Conservation (phyloP, 2,113 vertebrate genomes). For the Ammodramus savannarum region DNA sequence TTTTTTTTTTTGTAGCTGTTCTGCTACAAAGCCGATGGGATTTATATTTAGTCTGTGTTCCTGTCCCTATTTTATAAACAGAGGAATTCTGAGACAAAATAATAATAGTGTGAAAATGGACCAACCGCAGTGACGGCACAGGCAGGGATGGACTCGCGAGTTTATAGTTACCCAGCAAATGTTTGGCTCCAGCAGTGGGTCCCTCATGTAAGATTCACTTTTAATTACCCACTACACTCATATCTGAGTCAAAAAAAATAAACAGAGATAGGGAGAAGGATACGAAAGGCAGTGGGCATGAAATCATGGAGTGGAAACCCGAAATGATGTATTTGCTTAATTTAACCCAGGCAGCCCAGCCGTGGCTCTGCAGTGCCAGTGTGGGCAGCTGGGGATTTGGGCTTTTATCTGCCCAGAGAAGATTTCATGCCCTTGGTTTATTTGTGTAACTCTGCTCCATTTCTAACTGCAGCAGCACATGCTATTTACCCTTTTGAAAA, state of each 20-base stretch:
- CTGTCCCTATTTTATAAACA: constrained; percentile 63
- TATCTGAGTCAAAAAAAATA: constrained; percentile 30
- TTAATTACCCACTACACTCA: constrained; percentile 24
- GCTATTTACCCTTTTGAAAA: not conserved
- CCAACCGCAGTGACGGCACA: constrained; percentile 15
- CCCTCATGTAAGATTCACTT: constrained; percentile 37
- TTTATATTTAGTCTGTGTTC: constrained; percentile 73
- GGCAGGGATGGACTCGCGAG: not conserved
- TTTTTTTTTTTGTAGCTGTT: not conserved
- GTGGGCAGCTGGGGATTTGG: not conserved
- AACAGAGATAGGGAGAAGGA: constrained; percentile 10
- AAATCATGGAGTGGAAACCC: not conserved
- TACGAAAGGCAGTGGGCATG: not conserved
- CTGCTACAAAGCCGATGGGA: not conserved
- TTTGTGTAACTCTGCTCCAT: not conserved
- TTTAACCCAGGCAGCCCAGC: not conserved
- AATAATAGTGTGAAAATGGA: constrained; percentile 65
- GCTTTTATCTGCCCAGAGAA: not conserved
- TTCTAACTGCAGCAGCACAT: not conserved
- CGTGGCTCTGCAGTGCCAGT: not conserved
- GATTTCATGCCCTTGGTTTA: not conserved
- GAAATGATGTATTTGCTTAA: constrained; percentile 1
- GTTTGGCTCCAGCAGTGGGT: constrained; percentile 18
- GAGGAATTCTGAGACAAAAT: constrained; percentile 61
- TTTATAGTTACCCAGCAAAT: constrained; percentile 23